Evolutionary conservation across 1,140 invertebrate genomes (phyloP).

Genomic region (Drosophila quadrilineata): DNA sequence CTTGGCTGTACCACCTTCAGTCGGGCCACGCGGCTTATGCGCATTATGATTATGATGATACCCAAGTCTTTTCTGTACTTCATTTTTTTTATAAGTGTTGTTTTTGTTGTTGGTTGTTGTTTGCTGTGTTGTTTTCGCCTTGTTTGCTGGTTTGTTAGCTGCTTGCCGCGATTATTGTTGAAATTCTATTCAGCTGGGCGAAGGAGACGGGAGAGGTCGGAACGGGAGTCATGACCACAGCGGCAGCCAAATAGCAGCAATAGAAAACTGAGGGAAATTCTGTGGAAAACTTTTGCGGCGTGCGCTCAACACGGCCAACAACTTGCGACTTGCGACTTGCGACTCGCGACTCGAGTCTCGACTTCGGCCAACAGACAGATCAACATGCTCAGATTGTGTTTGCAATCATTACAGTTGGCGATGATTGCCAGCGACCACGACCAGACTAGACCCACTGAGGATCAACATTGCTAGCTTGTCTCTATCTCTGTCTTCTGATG

Average conservation of each 20-base stretch:
- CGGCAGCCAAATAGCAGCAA: conserved; percentile 9
- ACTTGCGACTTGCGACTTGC: no score
- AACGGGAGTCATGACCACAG: conserved; percentile 71
- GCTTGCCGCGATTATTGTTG: conserved; percentile 71
- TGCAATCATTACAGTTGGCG: conserved; percentile 73
- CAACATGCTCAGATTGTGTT: conserved; percentile 78
- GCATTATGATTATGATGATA: conserved; percentile 80
- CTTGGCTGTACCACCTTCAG: conserved; percentile 7
- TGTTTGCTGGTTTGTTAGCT: conserved; percentile 78
- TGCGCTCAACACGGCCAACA: conserved; percentile 10
- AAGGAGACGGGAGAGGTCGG: no score
- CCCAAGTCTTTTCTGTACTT: conserved; percentile 20
- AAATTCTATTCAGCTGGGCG: conserved; percentile 70
- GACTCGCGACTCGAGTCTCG: not conserved
- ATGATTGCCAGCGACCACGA: conserved; percentile 61
- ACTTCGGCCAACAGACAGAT: conserved; percentile 48
- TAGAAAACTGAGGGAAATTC: conserved; percentile 66
- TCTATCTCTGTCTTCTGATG: not conserved
- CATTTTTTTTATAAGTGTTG: no score
- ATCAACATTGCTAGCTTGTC: conserved; percentile 45
- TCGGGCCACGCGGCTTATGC: conserved; percentile 58
- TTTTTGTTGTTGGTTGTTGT: conserved; percentile 41
- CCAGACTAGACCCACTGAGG: conserved; percentile 48
- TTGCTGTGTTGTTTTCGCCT: conserved; percentile 69
- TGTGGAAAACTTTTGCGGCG: conserved; percentile 63